Evolutionary conservation across 2,113 vertebrate genomes (phyloP).

Genomic region (Microtus oregoni): DNA sequence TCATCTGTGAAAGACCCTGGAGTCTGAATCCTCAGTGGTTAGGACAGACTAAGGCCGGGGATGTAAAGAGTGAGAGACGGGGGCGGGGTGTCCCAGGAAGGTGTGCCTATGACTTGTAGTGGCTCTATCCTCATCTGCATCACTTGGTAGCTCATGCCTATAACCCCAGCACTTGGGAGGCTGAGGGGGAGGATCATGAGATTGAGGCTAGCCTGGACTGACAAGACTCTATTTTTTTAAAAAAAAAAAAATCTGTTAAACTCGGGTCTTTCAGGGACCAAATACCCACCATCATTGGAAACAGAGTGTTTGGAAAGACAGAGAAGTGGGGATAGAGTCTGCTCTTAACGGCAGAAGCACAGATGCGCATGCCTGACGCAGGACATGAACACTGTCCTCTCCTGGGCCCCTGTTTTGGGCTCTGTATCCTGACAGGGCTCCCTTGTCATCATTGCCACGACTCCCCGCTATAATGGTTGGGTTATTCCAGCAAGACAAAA

Average conservation of each 20-base stretch:
- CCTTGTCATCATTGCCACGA: rapidly evolving
- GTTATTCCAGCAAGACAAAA: not conserved
- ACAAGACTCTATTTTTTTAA: not conserved
- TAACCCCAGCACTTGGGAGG: not conserved
- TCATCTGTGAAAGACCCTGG: not conserved
- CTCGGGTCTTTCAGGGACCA: not conserved
- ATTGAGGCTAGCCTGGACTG: not conserved
- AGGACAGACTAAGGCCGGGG: not conserved
- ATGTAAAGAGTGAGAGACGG: rapidly evolving
- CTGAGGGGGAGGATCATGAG: not conserved
- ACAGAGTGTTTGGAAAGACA: not conserved
- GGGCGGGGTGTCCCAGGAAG: not conserved
- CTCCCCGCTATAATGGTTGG: not conserved
- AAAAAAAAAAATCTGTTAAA: too few relatives aligned
- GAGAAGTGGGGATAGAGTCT: not conserved
- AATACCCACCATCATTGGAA: not conserved
- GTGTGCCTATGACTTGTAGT: not conserved
- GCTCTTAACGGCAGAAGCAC: too few relatives aligned
- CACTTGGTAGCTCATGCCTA: not conserved
- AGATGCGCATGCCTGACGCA: rapidly evolving
- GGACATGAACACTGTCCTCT: too few relatives aligned
- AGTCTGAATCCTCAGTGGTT: not conserved
- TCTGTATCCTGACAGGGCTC: not conserved
- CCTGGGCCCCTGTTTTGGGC: not conserved
- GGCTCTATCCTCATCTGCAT: not conserved